These are phyloP conservation scores for Apotomis capreana DNA, from an alignment of 2,888 invertebrate genomes.

Conservation along the genomic window DNA sequence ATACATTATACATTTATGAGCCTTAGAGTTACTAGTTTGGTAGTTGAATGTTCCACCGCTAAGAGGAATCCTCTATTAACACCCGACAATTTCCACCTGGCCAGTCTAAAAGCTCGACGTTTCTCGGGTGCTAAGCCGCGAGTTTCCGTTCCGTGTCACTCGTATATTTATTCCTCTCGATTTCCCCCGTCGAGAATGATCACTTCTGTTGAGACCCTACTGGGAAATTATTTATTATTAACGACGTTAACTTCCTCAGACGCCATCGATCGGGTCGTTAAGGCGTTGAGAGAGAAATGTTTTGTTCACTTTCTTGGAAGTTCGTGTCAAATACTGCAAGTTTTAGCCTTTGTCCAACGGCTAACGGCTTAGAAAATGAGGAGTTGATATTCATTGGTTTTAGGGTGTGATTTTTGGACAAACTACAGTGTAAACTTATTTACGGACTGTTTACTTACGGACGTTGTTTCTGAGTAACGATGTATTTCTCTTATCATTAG, in stretches of 20 bases:
- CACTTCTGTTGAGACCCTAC: conserved; percentile 50
- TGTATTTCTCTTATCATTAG: too few species aligned
- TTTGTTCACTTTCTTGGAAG: conserved; percentile 16
- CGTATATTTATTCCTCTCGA: conserved; percentile 51
- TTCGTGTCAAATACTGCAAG: conserved; percentile 15
- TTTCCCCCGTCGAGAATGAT: conserved; percentile 56
- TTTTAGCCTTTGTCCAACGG: conserved; percentile 21
- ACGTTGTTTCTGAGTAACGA: too few species aligned
- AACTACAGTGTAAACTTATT: too few species aligned
- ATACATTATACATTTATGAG: too few species aligned
- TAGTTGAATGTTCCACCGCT: too few species aligned
- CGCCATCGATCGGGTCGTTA: conserved; percentile 29
- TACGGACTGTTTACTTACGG: too few species aligned
- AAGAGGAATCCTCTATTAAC: too few species aligned
- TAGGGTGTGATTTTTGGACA: too few species aligned
- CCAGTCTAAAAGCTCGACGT: neutral
- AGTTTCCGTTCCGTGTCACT: conserved; percentile 44
- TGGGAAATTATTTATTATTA: conserved; percentile 57
- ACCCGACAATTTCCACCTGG: too few species aligned
- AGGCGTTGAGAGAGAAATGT: conserved; percentile 9
- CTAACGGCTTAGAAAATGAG: conserved; percentile 5
- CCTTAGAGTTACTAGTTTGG: too few species aligned
- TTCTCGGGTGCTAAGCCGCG: neutral
- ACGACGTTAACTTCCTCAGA: conserved; percentile 34
- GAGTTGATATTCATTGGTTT: conserved; percentile 1